phyloP scores from a whole-genome alignment of 2,797 vertebrate genomes.

The Syngnathus rostellatus region DNA sequence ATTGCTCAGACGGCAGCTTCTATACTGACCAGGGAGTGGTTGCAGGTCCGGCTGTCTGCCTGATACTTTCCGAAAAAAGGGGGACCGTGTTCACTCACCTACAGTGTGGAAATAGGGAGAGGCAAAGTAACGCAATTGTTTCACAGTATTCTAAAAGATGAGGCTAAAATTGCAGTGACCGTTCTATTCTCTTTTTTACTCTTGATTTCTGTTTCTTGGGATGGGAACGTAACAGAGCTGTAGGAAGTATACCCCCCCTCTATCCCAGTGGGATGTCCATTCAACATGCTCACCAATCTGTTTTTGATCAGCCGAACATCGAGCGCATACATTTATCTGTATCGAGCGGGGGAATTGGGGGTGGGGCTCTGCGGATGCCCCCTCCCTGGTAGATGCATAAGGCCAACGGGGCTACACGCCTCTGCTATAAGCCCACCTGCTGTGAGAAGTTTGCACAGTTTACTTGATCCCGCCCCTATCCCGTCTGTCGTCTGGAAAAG shows the following conservation, averaged over 20 bases:
- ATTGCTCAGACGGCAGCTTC: constrained; percentile 47
- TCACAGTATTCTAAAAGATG: constrained; percentile 9
- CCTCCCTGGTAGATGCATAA: too few species aligned
- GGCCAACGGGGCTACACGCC: too few species aligned
- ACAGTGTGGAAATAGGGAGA: constrained; percentile 38
- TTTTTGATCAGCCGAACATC: too few species aligned
- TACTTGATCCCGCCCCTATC: too few species aligned
- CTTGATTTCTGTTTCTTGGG: constrained; percentile 31
- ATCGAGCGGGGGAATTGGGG: too few species aligned
- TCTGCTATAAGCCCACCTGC: too few species aligned
- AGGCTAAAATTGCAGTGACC: constrained; percentile 5
- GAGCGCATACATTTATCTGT: too few species aligned
- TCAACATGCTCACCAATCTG: too few species aligned
- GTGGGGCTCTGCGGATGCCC: too few species aligned
- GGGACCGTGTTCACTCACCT: constrained; percentile 16
- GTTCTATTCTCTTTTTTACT: constrained; percentile 4
- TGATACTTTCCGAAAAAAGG: constrained; percentile 47
- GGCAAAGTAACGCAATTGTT: constrained; percentile 20
- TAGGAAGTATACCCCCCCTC: not conserved
- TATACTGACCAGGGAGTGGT: constrained; percentile 26
- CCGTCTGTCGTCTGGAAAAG: too few species aligned
- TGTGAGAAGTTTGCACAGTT: too few species aligned
- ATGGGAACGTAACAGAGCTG: constrained; percentile 54
- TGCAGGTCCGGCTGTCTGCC: constrained; percentile 30
- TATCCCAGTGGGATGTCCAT: too few species aligned